A percentile compares a stretch with the other conserved stretches of the same genome.
phyloP scores from a whole-genome alignment of 1,140 invertebrate species.

The Penaeus indicus region DNA sequence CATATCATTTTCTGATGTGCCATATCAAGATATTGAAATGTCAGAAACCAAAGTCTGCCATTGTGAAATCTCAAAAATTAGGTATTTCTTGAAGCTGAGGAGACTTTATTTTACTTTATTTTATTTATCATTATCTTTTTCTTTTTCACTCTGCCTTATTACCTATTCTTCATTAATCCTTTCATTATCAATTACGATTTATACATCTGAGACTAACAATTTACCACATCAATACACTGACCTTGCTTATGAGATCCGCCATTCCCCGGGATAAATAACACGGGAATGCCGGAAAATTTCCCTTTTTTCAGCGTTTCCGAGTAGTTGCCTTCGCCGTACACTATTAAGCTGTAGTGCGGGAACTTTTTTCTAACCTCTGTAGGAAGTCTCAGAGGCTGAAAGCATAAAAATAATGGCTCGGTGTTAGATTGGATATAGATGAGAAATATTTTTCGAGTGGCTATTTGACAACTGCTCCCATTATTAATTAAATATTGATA shows the following conservation, averaged over 20 bases:
- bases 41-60: too few species aligned
- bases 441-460: too few species aligned
- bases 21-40: too few species aligned
- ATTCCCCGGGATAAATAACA: slow-evolving; percentile 93
- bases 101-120: background rate
- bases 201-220: background rate
- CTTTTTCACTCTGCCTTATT: background rate
- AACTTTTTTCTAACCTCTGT: slow-evolving; percentile 75
- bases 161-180: background rate
- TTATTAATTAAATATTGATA: too few species aligned
- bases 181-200: background rate
- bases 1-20: too few species aligned
- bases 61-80: too few species aligned
- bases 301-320: slow-evolving; percentile 79
- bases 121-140: background rate
- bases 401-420: slow-evolving; percentile 50
- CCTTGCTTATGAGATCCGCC: slow-evolving; percentile 91
- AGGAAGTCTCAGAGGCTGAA: slow-evolving; percentile 49
- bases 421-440: slow-evolving; percentile 2
- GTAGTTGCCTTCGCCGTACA: slow-evolving; percentile 89
- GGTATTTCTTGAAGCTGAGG: too few species aligned
- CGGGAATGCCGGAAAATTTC: slow-evolving; percentile 87
- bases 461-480: too few species aligned
- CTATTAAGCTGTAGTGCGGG: slow-evolving; percentile 85
- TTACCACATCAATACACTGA: slow-evolving; percentile 68